phyloP scores from a whole-genome alignment of 2,113 vertebrate genomes.

The Grantiella picta region DNA sequence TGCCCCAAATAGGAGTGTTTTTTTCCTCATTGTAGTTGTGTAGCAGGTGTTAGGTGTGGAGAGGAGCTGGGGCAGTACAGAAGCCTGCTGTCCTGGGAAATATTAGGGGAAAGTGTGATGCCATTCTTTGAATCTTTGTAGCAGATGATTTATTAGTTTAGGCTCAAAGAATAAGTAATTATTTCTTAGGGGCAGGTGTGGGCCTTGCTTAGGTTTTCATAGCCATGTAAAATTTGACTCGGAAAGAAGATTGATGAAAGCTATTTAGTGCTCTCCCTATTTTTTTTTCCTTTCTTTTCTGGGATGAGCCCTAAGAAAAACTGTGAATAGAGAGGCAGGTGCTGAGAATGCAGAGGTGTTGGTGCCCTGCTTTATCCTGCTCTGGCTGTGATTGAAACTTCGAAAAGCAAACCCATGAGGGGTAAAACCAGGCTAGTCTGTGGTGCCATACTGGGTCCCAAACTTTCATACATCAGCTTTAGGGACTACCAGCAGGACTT shows the following conservation, averaged over 20 bases:
- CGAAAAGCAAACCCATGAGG: neutral
- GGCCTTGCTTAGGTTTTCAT: neutral
- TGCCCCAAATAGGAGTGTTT: neutral
- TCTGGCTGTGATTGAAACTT: neutral
- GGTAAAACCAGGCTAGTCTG: fast-evolving
- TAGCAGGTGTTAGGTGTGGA: neutral
- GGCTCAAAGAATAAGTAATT: neutral
- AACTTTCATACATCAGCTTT: neutral
- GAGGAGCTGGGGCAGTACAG: neutral
- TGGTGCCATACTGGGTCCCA: neutral
- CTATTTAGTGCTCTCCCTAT: neutral
- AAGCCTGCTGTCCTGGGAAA: neutral
- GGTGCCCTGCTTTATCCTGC: neutral
- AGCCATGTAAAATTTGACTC: neutral
- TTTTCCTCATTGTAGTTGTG: neutral
- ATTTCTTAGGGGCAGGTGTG: neutral
- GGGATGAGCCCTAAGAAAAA: neutral
- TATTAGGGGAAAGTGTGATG: neutral
- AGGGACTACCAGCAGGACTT: neutral
- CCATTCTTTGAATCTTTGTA: neutral
- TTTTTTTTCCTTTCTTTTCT: neutral
- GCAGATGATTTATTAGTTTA: neutral
- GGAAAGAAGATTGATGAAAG: neutral
- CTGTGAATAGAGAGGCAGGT: neutral
- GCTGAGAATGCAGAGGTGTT: neutral